Percentiles rank a stretch among this genome's conserved stretches.
phyloP scores from a whole-genome alignment of 2,888 invertebrate species.

The Micropterix aruncella region DNA sequence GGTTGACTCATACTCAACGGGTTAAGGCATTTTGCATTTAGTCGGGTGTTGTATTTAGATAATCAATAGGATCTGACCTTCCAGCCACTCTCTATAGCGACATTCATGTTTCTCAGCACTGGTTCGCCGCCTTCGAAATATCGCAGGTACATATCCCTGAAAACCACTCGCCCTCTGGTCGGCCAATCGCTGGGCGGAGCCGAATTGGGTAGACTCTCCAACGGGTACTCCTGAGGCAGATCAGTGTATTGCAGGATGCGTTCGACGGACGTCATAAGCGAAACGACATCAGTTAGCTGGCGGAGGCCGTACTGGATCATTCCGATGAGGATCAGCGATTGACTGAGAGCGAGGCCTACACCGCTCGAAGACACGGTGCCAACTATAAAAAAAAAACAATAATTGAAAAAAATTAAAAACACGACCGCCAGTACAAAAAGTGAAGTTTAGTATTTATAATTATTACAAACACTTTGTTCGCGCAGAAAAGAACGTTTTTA shows the following conservation, averaged over 20 bases:
- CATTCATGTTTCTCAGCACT: conserved; percentile 52
- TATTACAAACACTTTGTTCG: too few relatives aligned
- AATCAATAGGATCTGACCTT: conserved; percentile 49
- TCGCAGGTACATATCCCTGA: conserved; percentile 45
- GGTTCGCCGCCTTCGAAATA: conserved; percentile 48
- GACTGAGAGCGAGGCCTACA: conserved; percentile 59
- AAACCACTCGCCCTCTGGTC: conserved; percentile 39
- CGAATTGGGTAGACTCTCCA: conserved; percentile 38
- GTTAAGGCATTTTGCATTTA: too few relatives aligned
- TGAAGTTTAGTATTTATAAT: too few relatives aligned
- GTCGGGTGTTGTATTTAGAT: too few relatives aligned
- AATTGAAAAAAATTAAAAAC: conserved; percentile 2
- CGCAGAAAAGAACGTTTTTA: too few relatives aligned
- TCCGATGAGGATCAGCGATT: conserved; percentile 58
- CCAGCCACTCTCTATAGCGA: conserved; percentile 46
- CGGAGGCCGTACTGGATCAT: conserved; percentile 72
- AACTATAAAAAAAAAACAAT: too few relatives aligned
- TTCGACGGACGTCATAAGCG: conserved; percentile 74
- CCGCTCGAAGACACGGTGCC: conserved; percentile 46
- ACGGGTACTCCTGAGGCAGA: conserved; percentile 53
- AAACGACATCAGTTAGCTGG: conserved; percentile 62
- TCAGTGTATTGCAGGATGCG: conserved; percentile 66
- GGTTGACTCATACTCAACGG: too few relatives aligned
- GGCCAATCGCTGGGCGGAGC: conserved; percentile 49
- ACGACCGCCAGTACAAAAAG: too few relatives aligned